Evolutionary conservation across 2,113 vertebrate genomes (phyloP).

Genomic region (Artemisiospiza belli): DNA sequence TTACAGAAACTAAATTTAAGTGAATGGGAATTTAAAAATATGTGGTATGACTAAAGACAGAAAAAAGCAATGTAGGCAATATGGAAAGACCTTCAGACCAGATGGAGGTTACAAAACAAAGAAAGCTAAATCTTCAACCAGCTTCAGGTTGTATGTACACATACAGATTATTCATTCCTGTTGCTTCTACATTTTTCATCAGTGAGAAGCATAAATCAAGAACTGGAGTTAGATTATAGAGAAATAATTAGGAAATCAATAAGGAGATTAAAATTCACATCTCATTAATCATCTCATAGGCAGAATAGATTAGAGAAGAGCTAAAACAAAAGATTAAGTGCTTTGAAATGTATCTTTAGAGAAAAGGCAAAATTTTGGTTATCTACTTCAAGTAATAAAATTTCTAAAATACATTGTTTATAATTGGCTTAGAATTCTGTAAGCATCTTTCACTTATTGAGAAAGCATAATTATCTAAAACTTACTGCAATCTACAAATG

Average conservation of each 20-base stretch:
- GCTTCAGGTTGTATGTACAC: accelerated
- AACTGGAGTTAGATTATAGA: constrained; percentile 10
- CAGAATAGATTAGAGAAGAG: neutral
- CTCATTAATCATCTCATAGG: constrained; percentile 27
- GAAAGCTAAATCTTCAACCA: neutral
- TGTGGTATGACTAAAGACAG: neutral
- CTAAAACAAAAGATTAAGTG: neutral
- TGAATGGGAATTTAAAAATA: neutral
- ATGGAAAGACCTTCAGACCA: neutral
- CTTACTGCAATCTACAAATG: neutral
- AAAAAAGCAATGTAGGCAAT: neutral
- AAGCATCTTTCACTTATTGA: neutral
- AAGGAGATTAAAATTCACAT: constrained; percentile 43
- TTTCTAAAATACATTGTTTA: neutral
- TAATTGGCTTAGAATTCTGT: neutral
- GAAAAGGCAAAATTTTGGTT: neutral
- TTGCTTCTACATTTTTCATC: neutral
- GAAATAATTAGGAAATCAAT: constrained; percentile 54
- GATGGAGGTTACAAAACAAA: neutral
- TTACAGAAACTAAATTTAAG: neutral
- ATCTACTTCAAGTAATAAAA: neutral
- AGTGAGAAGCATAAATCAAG: constrained; percentile 1
- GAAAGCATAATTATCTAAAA: neutral
- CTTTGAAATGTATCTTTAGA: neutral
- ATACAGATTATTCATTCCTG: neutral